A percentile compares a stretch with the other conserved stretches of the same genome.
These are phyloP conservation scores for Rotaria socialis DNA, from an alignment of 2,888 invertebrate species.

Conservation along the genomic window DNA sequence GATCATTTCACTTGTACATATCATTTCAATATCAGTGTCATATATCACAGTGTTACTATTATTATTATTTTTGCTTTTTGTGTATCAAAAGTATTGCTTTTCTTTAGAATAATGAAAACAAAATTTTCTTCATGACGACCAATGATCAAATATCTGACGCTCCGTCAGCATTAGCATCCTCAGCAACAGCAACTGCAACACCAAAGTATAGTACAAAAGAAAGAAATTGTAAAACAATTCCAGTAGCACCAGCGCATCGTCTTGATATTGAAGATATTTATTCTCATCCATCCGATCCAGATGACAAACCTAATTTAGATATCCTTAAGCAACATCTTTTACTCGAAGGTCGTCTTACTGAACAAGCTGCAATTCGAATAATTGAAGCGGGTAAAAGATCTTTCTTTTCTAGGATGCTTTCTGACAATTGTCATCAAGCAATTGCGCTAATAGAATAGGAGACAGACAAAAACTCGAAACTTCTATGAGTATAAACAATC, in stretches of 20 bases:
- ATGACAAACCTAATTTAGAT: constrained; percentile 74
- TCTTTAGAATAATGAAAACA: neutral
- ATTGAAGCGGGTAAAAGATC: constrained; percentile 68
- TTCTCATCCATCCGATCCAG: neutral
- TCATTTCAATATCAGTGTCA: no score
- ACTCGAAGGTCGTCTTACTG: constrained; percentile 94
- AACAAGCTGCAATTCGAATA: constrained; percentile 90
- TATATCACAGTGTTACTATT: no score
- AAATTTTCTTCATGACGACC: neutral
- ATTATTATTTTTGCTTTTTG: no score
- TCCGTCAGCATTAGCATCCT: neutral
- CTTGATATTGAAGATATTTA: constrained; percentile 6
- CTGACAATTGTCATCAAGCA: no score
- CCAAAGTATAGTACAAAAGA: neutral
- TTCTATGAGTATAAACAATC: neutral
- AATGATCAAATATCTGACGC: neutral
- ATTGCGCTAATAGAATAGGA: no score
- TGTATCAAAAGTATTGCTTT: neutral
- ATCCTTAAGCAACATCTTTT: constrained; percentile 98
- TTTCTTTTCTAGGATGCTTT: neutral
- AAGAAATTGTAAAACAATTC: neutral
- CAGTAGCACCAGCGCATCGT: neutral
- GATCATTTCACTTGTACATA: neutral
- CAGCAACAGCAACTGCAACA: neutral
- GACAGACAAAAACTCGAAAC: no score